Conservation (phyloP, 2,888 invertebrate species). For the Scelioninae gen. 2 region DNA sequence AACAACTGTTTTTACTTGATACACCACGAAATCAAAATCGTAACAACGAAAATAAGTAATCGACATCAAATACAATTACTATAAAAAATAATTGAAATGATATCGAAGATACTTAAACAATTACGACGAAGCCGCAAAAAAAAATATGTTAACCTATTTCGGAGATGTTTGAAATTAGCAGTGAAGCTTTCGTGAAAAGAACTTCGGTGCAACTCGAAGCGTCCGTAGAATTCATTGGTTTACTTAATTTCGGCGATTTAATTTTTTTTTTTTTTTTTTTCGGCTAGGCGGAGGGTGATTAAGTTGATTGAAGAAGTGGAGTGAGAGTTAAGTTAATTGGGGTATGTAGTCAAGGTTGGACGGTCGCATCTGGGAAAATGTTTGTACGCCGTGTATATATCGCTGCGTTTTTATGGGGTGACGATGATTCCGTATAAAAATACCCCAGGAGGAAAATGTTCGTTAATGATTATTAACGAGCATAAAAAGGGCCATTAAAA, state of each 20-base stretch:
- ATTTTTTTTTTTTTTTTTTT: slow-evolving; percentile 36
- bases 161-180: not conserved
- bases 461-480: slow-evolving; percentile 38
- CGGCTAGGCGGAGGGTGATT: slow-evolving; percentile 37
- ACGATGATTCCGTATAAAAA: slow-evolving; percentile 43
- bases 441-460: slow-evolving; percentile 24
- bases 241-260: slow-evolving; percentile 34
- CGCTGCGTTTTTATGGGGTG: slow-evolving; percentile 36
- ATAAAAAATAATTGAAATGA: too few relatives aligned
- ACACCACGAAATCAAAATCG: too few relatives aligned
- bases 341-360: slow-evolving; percentile 27
- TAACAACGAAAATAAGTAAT: too few relatives aligned
- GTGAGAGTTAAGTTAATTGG: slow-evolving; percentile 49
- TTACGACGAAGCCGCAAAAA: too few relatives aligned
- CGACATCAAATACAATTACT: too few relatives aligned
- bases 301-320: slow-evolving; percentile 50
- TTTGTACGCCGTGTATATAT: slow-evolving; percentile 29
- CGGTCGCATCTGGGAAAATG: slow-evolving; percentile 34
- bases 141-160: too few relatives aligned
- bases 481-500: slow-evolving; percentile 30
- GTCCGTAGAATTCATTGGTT: slow-evolving; percentile 14
- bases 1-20: too few relatives aligned
- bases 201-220: not conserved
- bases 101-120: too few relatives aligned
- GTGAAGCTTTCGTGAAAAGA: not conserved